These are phyloP conservation scores for Pachymerium ferrugineum DNA, from an alignment of 2,888 invertebrate genomes.

Conservation along the genomic window DNA sequence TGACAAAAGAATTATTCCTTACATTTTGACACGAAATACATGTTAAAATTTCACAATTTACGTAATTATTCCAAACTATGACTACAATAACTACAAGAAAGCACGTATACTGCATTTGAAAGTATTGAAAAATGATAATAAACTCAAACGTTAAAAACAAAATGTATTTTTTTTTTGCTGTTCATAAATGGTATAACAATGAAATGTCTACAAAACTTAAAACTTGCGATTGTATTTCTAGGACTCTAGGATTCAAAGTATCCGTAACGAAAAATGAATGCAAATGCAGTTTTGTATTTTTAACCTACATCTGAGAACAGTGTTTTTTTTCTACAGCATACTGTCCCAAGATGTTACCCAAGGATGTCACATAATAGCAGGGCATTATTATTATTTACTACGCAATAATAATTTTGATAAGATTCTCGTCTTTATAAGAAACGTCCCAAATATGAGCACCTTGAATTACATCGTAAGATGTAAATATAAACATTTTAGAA, in stretches of 20 bases:
- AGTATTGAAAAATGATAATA: not conserved
- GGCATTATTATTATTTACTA: conserved; percentile 2
- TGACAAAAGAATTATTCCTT: conserved; percentile 16
- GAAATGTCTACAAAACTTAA: not conserved
- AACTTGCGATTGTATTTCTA: too few relatives aligned
- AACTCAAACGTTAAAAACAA: too few relatives aligned
- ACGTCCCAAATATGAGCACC: not conserved
- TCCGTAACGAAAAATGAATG: not conserved
- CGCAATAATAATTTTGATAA: conserved; percentile 6
- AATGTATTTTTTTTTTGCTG: too few relatives aligned
- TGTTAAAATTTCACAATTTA: conserved; percentile 10
- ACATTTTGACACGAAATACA: conserved; percentile 19
- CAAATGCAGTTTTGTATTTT: not conserved
- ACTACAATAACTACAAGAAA: conserved; percentile 9
- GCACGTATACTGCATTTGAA: conserved; percentile 10
- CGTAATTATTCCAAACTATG: conserved; percentile 4
- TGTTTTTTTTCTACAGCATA: too few relatives aligned
- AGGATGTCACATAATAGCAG: too few relatives aligned
- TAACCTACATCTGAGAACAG: conserved; percentile 7
- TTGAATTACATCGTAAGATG: not conserved
- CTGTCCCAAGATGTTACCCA: too few relatives aligned
- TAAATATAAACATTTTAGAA: not conserved
- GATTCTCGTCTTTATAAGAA: not conserved
- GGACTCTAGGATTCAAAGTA: too few relatives aligned
- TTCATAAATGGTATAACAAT: not conserved